Conservation (phyloP, 2,797 vertebrate genomes). For the Mycteria americana region DNA sequence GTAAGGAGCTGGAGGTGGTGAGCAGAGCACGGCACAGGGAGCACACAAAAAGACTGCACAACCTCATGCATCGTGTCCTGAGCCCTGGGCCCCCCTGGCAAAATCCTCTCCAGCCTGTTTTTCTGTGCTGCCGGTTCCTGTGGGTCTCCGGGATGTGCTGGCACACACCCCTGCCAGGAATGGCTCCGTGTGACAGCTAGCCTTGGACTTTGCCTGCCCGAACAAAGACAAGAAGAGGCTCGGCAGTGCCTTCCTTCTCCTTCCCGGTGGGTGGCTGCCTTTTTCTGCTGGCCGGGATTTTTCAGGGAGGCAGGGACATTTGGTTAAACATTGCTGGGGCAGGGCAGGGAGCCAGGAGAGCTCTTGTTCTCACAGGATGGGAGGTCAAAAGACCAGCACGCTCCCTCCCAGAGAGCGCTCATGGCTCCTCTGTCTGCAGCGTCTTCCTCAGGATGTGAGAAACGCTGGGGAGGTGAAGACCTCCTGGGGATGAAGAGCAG, state of each 20-base stretch:
- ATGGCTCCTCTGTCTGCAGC: neutral
- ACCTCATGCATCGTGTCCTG: accelerated
- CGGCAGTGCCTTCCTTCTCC: neutral
- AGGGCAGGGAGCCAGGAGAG: neutral
- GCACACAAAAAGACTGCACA: neutral
- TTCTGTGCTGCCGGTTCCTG: neutral
- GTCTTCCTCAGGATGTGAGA: constrained; percentile 22
- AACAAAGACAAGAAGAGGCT: constrained; percentile 17
- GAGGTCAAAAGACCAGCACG: neutral
- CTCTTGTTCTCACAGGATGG: neutral
- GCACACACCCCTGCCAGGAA: neutral
- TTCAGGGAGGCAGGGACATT: neutral
- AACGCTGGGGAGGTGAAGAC: neutral
- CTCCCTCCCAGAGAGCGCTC: accelerated
- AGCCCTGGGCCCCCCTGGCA: neutral
- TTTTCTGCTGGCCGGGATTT: neutral
- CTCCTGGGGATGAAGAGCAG: neutral
- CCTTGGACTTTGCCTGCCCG: constrained; percentile 15
- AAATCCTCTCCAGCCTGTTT: neutral
- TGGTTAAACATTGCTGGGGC: neutral
- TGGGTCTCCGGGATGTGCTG: neutral
- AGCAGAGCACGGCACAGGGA: neutral
- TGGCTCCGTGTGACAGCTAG: neutral
- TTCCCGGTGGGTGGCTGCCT: neutral
- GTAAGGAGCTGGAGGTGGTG: neutral